phyloP scores from a whole-genome alignment of 2,113 vertebrate genomes.

The Rhizomys pruinosus region DNA sequence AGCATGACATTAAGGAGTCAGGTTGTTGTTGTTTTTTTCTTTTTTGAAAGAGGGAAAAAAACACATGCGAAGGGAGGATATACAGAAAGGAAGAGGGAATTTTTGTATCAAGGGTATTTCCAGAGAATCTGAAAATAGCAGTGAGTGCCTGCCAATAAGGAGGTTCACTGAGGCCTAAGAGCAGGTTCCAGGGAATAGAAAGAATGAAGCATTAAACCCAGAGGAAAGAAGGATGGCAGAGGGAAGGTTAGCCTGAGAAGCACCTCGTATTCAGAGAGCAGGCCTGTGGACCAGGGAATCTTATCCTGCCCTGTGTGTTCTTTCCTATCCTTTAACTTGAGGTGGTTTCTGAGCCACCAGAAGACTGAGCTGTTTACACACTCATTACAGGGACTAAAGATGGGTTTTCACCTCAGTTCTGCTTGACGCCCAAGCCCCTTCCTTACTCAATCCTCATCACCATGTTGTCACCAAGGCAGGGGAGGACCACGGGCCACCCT shows the following conservation, averaged over 20 bases:
- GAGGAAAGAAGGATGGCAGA: neutral
- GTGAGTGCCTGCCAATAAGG: neutral
- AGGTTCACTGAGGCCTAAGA: neutral
- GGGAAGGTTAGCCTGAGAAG: neutral
- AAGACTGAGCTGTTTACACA: neutral
- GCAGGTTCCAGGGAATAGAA: neutral
- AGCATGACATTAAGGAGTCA: neutral
- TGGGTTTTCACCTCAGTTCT: neutral
- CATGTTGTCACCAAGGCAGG: neutral
- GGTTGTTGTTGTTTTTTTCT: neutral
- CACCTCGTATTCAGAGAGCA: neutral
- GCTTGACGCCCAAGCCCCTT: neutral
- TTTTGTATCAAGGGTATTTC: neutral
- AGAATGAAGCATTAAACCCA: neutral
- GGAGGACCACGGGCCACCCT: neutral
- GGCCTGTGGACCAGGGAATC: too few species aligned
- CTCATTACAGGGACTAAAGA: neutral
- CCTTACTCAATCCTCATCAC: neutral
- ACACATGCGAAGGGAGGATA: too few species aligned
- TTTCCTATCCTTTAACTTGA: neutral
- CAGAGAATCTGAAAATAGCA: neutral
- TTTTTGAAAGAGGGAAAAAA: neutral
- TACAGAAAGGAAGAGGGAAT: neutral
- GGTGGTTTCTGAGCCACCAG: neutral
- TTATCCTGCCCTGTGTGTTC: neutral